Evolutionary conservation across 2,797 vertebrate species (phyloP), one percentile per base, ranked within the genome.

Genomic region (Lophius americanus): DNA sequence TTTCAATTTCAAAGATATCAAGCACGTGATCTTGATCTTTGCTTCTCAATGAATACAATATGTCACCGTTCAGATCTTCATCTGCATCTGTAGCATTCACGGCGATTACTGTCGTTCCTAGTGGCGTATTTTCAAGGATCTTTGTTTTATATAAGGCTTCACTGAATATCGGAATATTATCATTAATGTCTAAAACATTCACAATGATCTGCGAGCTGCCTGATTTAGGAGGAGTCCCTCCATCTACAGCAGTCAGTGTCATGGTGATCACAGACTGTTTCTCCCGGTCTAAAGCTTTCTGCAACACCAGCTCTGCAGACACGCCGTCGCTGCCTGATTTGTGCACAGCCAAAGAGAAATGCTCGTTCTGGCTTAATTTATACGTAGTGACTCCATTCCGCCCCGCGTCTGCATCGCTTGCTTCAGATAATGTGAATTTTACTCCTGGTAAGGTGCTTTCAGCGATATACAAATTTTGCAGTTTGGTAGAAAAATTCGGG

Each of bases 361-460:
- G 84, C 0, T 91, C 84, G 0, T 92, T 97, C 35, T 87, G 83
- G 42, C 94, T 96, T 52, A 97, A 89, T 59, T 86, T 93, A 57
- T 97, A 98, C 4, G 82, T 93, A 49, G 92, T 91, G 55, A 97
- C 85, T 0, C 93, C 93, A 50, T 97, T 96, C 78, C 55, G 79
- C 0, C 95, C 95, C 23, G 94, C 87, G 2, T 98, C 96, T 0
- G 88, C 89, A 51, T 98, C 96, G 23, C 83, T 85, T 23, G 96
- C 96, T 1, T 93, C 94, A 75, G 96, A 95, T 55, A 97, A 86
- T 0, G 93, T 93, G 43, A 98, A 98, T 75, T 88, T 94, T 2
- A 95, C 93, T 0, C 93, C 94, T 0, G 92, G 89, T 9, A 90
- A 64, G 2, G 89, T 88, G 7, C 0, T 87, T 46, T 94, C 92